Base-by-base conservation (phyloP, 2,113 vertebrate species). In the Calypte anna region DNA sequence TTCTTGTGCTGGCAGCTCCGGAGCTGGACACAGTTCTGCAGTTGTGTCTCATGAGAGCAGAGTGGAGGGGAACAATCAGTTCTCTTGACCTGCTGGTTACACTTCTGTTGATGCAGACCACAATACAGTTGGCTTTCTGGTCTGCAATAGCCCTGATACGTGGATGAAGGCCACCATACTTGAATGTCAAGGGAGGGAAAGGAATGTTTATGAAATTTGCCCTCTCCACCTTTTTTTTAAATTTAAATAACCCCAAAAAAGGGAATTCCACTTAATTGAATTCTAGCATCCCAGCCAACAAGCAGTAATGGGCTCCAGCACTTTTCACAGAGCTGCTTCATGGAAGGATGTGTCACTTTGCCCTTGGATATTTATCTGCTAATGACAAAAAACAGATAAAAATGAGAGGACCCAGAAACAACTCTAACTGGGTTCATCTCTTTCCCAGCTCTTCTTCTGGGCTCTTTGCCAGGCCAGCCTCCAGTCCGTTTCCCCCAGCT, bases 391-490 rank as follows among this genome's bases (percentile, higher is more conserved):
- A 40, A 40, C 40, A 40, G 12, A 40, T 40, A 40, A 46, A 68
- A 87, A 55, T 55, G 14, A 9, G 24, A 83, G 63, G n/a, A n/a
- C 28, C 81, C 18, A 38, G 46, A n/a, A 86, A 6, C 36, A 75
- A 10, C 8, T 12, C 17, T 28, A 59, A 18, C 13, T 18, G 25
- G 14, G 17, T 13, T 14, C 55, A 77, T n/a, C 10, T 50, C 43
- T 36, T 90, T 50, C 44, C 43, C 69, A 55, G 28, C 10, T 27
- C 20, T 64, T 82, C 36, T 18, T 48, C 54, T 51, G 33, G 12
- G 24, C 17, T 15, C 14, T 46, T 80, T 62, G 40, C 16, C 36
- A 0, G 0, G 18, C 7, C 54, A 67, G 2, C 20, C 44, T 70
- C 12, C 25, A 64, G 69, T 23, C 38, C 68, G 30, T 15, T 78